A percentile compares a stretch with the other conserved stretches of the same genome.
Conservation (phyloP, 2,113 vertebrate genomes). For the Rhinopomastus cyanomelas region DNA sequence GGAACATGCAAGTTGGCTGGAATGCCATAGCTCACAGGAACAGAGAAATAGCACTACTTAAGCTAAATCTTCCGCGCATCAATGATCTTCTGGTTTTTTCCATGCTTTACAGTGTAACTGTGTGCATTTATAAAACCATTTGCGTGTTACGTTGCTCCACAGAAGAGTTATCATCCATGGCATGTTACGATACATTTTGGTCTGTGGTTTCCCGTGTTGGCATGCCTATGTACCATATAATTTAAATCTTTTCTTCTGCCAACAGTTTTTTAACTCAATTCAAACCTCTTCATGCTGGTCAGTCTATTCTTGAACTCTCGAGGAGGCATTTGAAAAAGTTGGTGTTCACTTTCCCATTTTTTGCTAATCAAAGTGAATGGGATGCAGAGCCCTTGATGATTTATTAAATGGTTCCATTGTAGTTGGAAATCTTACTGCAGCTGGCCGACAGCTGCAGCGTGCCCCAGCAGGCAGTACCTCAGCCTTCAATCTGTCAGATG, state of each 20-base stretch:
- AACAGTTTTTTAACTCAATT: background rate
- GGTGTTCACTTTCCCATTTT: background rate
- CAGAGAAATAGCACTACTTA: background rate
- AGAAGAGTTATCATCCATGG: background rate
- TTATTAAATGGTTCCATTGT: slow-evolving; percentile 44
- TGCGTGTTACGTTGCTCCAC: background rate
- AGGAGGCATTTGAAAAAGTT: background rate
- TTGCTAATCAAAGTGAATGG: background rate
- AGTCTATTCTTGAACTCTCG: background rate
- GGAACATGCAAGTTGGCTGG: background rate
- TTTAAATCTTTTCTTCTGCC: background rate
- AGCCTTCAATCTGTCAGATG: background rate
- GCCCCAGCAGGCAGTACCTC: background rate
- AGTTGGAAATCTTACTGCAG: slow-evolving; percentile 17
- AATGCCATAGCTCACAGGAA: background rate
- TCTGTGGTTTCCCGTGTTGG: background rate
- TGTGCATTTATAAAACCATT: background rate
- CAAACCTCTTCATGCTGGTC: background rate
- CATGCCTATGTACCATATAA: background rate
- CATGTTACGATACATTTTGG: background rate
- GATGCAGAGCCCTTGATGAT: slow-evolving; percentile 34
- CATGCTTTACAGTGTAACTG: background rate
- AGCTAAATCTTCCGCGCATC: background rate
- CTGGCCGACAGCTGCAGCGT: slow-evolving; percentile 53
- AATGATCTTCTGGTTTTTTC: background rate